Conservation (phyloP, 2,113 vertebrate genomes). For the Oophaga pumilio region DNA sequence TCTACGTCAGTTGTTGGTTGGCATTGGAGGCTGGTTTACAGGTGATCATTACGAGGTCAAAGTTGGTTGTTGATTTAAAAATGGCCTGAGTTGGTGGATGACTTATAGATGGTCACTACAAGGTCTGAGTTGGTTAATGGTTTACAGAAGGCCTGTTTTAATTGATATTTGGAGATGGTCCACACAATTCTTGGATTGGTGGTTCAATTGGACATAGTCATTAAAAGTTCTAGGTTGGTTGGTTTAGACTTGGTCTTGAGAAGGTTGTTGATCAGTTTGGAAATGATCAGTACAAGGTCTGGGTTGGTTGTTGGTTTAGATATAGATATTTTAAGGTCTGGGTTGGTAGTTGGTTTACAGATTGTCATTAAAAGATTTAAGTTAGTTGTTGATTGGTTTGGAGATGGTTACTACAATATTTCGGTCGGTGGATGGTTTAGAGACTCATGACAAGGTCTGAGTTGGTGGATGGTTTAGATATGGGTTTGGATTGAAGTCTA, state of each 20-base stretch:
- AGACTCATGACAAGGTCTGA: background rate
- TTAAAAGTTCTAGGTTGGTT: background rate
- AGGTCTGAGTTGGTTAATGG: background rate
- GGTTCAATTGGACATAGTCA: background rate
- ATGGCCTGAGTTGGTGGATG: background rate
- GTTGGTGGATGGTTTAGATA: background rate
- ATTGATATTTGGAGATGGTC: background rate
- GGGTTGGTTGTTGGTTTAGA: background rate
- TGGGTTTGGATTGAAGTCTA: background rate
- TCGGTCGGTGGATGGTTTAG: background rate
- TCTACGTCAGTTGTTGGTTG: background rate
- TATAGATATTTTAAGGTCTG: background rate
- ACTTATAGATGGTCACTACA: background rate
- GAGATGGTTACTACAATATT: background rate
- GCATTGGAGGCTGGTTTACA: background rate
- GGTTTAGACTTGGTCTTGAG: background rate
- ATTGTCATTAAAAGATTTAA: background rate
- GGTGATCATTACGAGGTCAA: background rate
- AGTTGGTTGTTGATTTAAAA: background rate
- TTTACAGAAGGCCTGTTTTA: background rate
- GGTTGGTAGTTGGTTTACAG: background rate
- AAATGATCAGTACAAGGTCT: background rate
- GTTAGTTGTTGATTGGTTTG: background rate
- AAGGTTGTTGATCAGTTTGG: background rate
- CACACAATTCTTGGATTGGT: background rate